These are phyloP conservation scores for Sminthurinus aureus DNA, from an alignment of 2,888 invertebrate species.

Conservation along the genomic window DNA sequence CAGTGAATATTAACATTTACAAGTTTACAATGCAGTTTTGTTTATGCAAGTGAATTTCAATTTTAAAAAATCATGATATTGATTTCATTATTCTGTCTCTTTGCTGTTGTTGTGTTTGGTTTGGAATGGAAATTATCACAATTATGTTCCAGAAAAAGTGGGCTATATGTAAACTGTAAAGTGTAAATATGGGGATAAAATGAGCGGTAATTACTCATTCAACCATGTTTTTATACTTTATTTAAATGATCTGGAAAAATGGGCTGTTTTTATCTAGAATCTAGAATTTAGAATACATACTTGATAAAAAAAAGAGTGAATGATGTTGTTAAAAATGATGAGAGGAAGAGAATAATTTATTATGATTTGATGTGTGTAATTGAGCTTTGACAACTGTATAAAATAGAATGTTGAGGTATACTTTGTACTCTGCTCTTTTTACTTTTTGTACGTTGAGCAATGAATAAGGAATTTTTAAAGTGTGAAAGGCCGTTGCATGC, in stretches of 20 bases:
- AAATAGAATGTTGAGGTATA: background rate
- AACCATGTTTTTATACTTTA: too few species aligned
- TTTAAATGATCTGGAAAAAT: constrained; percentile 2
- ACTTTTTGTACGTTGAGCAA: background rate
- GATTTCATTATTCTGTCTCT: too few species aligned
- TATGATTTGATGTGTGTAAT: constrained; percentile 15
- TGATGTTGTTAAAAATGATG: background rate
- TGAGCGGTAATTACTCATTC: too few species aligned
- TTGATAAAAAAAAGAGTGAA: background rate
- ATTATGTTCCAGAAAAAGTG: too few species aligned
- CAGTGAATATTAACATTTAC: too few species aligned
- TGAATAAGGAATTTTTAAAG: constrained; percentile 12
- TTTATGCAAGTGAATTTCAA: too few species aligned
- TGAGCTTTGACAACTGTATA: constrained; percentile 12
- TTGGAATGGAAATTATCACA: too few species aligned
- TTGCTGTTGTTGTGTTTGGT: too few species aligned
- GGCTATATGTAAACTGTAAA: too few species aligned
- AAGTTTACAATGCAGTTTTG: too few species aligned
- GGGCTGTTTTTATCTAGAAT: background rate
- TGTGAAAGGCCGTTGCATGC: constrained; percentile 29
- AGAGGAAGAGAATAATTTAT: constrained; percentile 20
- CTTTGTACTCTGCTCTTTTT: background rate
- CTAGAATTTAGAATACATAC: background rate
- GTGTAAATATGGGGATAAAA: too few species aligned
- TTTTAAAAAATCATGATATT: too few species aligned